Base-by-base conservation (phyloP, 2,888 invertebrate species). In the Tipula unca region DNA sequence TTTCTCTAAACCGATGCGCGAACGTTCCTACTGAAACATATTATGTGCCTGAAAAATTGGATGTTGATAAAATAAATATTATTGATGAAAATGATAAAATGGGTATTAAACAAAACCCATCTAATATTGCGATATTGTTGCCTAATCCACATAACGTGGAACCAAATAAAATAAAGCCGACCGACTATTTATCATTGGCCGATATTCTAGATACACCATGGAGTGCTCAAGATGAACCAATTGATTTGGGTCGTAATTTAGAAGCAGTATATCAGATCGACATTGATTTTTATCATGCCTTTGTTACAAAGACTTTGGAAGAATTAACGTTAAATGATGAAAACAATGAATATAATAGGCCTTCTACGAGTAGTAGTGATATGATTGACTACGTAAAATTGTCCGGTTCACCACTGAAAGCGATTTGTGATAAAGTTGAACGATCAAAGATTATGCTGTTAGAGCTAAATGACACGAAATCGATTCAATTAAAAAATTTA, bases 211-310 rank as follows among this genome's bases (percentile, higher is more conserved):
- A 90, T 86, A 87, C 86, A 85, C 85, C 88, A 0, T 90, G 90
- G 90, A 89, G 89, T 82, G 39, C 87, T 1, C 89, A 88, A 85
- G 87, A 93, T 86, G 95, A 96, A 88, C 95, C 96, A 0, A 89
- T 93, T 0, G 95, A 96, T 89, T 91, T 96, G n/a, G 92, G 93
- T 13, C 92, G 94, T 5, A 91, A 93, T 87, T 87, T 94, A 0
- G 91, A 92, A 0, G 88, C 90, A 0, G 91, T 93, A 0, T 94
- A 93, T 4, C 89, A 94, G 0, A 92, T 95, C 88, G 95, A 96
- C 88, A 91, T 96, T 1, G 93, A 94, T 86, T 94, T 95, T 88
- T 96, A 94, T 89, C 92, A 93, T 86, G 92, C 92, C 85, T 96
- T 95, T 88, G 92, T 94, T 85, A 88, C 42, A 1, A 35, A 32